A percentile compares a stretch with the other conserved stretches of the same genome.
Evolutionary conservation across 2,113 vertebrate genomes (phyloP).

Genomic region (Scortum barcoo): DNA sequence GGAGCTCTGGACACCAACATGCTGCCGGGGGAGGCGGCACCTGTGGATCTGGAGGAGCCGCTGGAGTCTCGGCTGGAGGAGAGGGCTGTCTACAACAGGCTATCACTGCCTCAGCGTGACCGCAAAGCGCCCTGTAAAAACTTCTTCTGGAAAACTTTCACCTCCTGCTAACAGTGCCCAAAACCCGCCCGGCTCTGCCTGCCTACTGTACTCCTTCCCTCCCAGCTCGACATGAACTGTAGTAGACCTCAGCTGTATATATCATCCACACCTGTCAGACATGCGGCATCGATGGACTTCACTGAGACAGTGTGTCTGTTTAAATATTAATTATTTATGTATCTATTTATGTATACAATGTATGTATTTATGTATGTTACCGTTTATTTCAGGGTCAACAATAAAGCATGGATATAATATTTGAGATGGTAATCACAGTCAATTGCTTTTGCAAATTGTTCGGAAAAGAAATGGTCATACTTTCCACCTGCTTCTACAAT

Average conservation of each 20-base stretch:
- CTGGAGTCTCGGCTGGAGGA: slow-evolving; percentile 86
- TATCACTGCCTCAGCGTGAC: slow-evolving; percentile 88
- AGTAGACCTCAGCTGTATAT: slow-evolving; percentile 81
- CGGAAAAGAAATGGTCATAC: slow-evolving; percentile 9
- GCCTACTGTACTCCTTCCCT: neutral
- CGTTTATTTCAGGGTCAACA: slow-evolving; percentile 77
- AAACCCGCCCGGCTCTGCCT: neutral
- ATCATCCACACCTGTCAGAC: slow-evolving; percentile 72
- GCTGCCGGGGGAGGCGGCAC: slow-evolving; percentile 67
- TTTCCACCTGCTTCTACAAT: slow-evolving; percentile 29
- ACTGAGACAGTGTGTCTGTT: slow-evolving; percentile 80
- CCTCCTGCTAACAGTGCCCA: slow-evolving; percentile 87
- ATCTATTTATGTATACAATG: slow-evolving; percentile 80
- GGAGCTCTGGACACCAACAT: slow-evolving; percentile 79
- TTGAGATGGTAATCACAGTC: slow-evolving; percentile 65
- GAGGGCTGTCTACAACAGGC: slow-evolving; percentile 82
- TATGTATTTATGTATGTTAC: slow-evolving; percentile 75
- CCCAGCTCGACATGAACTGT: slow-evolving; percentile 81
- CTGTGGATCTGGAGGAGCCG: slow-evolving; percentile 81
- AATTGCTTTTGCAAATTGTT: slow-evolving; percentile 51
- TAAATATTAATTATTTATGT: slow-evolving; percentile 76
- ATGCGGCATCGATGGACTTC: slow-evolving; percentile 80
- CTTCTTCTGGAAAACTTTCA: slow-evolving; percentile 97
- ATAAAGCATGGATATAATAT: slow-evolving; percentile 87
- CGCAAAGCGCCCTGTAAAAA: slow-evolving; percentile 93